Evolutionary conservation across 2,113 vertebrate species (phyloP), one percentile per base, ranked within the genome.

Genomic region (Gnathonemus echidnorhynchus): DNA sequence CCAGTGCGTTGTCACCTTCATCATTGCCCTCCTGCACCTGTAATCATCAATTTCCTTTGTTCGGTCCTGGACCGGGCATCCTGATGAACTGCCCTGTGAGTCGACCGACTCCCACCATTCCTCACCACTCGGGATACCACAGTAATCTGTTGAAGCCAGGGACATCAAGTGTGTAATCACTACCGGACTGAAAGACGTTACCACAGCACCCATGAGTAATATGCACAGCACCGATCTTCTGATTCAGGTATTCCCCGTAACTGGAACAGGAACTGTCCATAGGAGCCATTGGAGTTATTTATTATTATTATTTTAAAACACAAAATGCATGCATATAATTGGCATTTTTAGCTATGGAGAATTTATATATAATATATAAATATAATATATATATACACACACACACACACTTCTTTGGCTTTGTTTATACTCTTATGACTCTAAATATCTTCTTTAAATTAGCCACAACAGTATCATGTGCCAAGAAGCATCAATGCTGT

Each of bases 171-270:
- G 49, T 24, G 83, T 80, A 84, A 88, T 91, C 91, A 90, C 87
- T 88, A 45, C 66, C 35, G 58, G 21, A 21, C 6, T 91, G 46
- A 85, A 39, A 77, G 50, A 89, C 90, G 93, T 94, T 93, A 42
- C 94, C 92, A 92, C 91, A 88, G 93, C 92, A 95, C 94, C 93
- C 49, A 9, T 0, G 89, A 31, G 46, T 24, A 1, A 42, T 31
- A 13, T 49, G 66, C 35, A 74, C 48, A 77, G 58, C 42, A 13
- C 19, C 4, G 24, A 66, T n/a, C 19, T 19, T 88, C 87, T 88
- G 6, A 39, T 24, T 56, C 53, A 42, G 2, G 86, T 15, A 58
- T 88, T 39, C 17, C 27, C 31, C 9, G 10, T 87, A 49, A 24
- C 35, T 39, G 35, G 2, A 39, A 39, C 35, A 3, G 35, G 1